Base-by-base conservation (phyloP, 2,113 vertebrate species). In the Sebastes schlegelii region DNA sequence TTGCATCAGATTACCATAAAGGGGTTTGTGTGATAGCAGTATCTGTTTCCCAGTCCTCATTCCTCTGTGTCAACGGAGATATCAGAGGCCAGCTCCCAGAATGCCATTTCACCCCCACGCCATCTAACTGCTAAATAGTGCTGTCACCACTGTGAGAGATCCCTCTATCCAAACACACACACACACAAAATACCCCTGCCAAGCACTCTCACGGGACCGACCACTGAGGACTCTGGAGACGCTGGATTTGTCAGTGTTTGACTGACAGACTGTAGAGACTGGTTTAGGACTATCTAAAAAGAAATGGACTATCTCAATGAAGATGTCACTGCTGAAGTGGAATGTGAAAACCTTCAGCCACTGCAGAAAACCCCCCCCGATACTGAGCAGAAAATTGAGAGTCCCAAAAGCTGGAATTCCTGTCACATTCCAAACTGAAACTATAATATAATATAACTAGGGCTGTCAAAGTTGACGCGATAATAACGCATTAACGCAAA, bases 31-130 rank as follows among this genome's bases (percentile, higher is more conserved):
- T 65, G 40, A 64, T 9, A 40, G 9, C 57, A 64, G 65, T 54
- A 70, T 88, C 65, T 11, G 55, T 79, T 85, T 80, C 62, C 64
- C 40, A 79, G 52, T 54, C 58, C 23, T 55, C 77, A 80, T 90
- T 90, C 74, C 74, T 88, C 55, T 57, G n/a, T 77, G 82, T 88
- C 80, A 88, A 83, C 84, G 89, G 58, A 77, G 71, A 62, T 82
- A 83, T 74, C 66, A 68, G 67, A 89, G 79, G 60, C 65, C 74
- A 76, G 52, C 52, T 85, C 80, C 55, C 58, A 73, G 60, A 91
- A 90, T 87, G 88, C 79, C 61, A 83, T 74, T 89, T 82, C 45
- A 77, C 63, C 71, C 34, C 61, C 6, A 51, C 46, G 43, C 75
- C 66, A 85, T 82, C 67, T 19, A 60, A 60, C 80, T 74, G 80